Percentiles rank a stretch among this genome's conserved stretches.
Evolutionary conservation across 2,113 vertebrate species (phyloP).

Genomic region (Forbesichthys agassizii): DNA sequence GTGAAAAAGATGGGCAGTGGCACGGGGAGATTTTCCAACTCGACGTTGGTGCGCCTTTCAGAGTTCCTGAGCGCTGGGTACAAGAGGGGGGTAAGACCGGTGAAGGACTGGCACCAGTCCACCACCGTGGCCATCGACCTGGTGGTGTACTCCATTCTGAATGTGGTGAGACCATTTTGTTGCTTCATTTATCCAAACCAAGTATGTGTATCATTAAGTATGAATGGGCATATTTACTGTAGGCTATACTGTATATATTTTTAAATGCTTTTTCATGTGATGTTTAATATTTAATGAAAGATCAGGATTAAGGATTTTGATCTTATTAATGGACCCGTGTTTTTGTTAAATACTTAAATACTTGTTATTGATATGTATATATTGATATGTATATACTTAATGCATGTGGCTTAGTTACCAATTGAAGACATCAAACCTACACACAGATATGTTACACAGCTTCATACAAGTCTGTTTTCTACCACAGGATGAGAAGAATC

Average conservation of each 20-base stretch:
- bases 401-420: neutral
- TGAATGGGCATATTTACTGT: too few relatives aligned
- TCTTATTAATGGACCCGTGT: too few relatives aligned
- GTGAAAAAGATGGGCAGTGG: constrained; percentile 57
- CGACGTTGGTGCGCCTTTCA: constrained; percentile 81
- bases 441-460: neutral
- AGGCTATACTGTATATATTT: too few relatives aligned
- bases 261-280: too few relatives aligned
- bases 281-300: too few relatives aligned
- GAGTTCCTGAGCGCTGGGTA: constrained; percentile 82
- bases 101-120: constrained; percentile 87
- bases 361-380: neutral
- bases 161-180: constrained; percentile 80
- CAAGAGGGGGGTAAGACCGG: constrained; percentile 87
- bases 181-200: too few relatives aligned
- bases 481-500: constrained; percentile 95
- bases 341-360: too few relatives aligned
- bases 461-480: neutral
- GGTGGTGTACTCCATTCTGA: constrained; percentile 95
- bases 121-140: constrained; percentile 90
- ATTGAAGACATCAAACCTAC: neutral
- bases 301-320: too few relatives aligned
- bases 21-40: constrained; percentile 56
- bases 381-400: neutral
- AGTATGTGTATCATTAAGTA: neutral